Conservation (phyloP, 2,113 vertebrate genomes). For the Thalassarche chlororhynchos region DNA sequence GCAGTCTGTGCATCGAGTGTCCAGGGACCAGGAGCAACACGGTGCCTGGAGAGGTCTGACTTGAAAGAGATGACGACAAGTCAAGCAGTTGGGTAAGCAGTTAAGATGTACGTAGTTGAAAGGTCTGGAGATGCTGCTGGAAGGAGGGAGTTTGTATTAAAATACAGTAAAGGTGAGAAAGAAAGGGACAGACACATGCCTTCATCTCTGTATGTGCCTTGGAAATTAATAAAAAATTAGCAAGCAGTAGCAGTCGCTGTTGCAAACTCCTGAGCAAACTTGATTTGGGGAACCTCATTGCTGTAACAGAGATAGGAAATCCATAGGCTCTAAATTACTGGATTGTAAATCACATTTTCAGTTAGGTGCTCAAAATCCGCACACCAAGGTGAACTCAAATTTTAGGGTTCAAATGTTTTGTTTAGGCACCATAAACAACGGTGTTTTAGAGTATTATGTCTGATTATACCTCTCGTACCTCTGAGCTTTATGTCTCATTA, state of each 20-base stretch:
- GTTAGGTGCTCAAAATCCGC: neutral
- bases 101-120: neutral
- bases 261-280: neutral
- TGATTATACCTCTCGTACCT: neutral
- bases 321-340: neutral
- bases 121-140: neutral
- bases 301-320: neutral
- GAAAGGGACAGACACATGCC: neutral
- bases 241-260: neutral
- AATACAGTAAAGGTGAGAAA: neutral
- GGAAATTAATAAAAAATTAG: neutral
- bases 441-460: neutral
- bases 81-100: too few relatives aligned
- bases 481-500: neutral
- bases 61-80: neutral
- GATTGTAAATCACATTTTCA: neutral
- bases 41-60: neutral
- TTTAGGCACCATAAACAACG: neutral
- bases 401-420: neutral
- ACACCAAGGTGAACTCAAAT: neutral
- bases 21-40: neutral
- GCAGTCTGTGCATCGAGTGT: accelerated
- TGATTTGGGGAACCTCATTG: neutral
- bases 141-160: neutral
- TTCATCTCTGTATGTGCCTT: neutral